Evolutionary conservation across 2,797 vertebrate species (phyloP).

Genomic region (Sebastes wilsoni): DNA sequence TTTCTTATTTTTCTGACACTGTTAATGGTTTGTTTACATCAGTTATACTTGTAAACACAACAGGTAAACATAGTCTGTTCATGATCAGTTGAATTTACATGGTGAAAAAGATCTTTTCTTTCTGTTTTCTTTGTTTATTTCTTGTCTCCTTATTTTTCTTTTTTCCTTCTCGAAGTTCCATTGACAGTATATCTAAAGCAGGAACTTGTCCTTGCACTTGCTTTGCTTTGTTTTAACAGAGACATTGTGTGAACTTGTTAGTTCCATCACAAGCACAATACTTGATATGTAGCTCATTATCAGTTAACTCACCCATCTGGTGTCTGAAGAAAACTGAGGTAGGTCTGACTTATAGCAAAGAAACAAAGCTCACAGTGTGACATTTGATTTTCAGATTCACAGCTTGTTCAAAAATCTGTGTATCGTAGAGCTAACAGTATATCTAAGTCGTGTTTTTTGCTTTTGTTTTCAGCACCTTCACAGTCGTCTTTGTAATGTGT

Average conservation of each 20-base stretch:
- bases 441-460: neutral
- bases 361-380: neutral
- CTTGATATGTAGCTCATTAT: slow-evolving; percentile 13
- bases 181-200: neutral
- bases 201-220: neutral
- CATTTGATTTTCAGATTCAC: neutral
- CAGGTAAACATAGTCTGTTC: neutral
- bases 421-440: neutral
- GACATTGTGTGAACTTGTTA: neutral
- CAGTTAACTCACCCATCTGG: neutral
- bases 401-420: neutral
- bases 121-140: neutral
- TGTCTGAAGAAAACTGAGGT: neutral
- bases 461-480: neutral
- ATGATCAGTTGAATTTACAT: neutral
- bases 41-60: neutral
- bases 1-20: neutral
- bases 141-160: neutral
- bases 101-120: neutral
- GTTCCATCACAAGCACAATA: neutral
- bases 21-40: neutral
- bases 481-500: neutral
- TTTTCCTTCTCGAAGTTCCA: neutral
- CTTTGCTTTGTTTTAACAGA: neutral
- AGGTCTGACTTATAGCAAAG: neutral